A percentile compares a stretch with the other conserved stretches of the same genome.
phyloP scores from a whole-genome alignment of 1,140 invertebrate genomes.

The Goniozus legneri region DNA sequence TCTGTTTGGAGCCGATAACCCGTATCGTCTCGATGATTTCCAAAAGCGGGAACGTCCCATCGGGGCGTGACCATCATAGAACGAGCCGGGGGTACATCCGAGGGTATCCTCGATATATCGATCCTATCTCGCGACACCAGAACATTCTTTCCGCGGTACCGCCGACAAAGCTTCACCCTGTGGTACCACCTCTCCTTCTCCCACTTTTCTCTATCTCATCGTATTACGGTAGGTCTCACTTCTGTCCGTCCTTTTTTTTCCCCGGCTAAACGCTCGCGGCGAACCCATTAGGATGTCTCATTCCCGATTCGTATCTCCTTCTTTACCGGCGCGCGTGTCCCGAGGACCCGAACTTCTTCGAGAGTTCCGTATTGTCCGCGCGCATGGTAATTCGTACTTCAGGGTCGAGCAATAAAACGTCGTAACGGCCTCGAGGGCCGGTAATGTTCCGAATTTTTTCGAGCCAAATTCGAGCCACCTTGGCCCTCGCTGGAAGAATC shows the following conservation, averaged over 20 bases:
- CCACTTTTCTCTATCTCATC: conserved; percentile 2
- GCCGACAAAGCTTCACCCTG: conserved; percentile 31
- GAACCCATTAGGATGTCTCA: conserved; percentile 20
- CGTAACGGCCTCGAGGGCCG: too few relatives aligned
- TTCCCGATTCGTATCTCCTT: conserved; percentile 18
- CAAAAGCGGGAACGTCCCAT: conserved; percentile 7
- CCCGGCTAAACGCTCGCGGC: conserved; percentile 2
- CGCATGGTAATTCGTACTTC: too few relatives aligned
- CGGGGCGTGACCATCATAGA: conserved; percentile 17
- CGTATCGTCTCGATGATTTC: conserved; percentile 17
- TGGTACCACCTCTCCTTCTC: conserved; percentile 7
- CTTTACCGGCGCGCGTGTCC: too few relatives aligned
- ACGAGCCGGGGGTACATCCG: conserved; percentile 9
- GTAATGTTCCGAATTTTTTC: too few relatives aligned
- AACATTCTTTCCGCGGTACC: conserved; percentile 50
- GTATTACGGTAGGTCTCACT: conserved; percentile 9
- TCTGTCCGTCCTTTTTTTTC: too few relatives aligned
- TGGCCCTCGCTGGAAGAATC: too few relatives aligned
- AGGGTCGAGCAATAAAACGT: too few relatives aligned
- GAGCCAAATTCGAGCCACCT: too few relatives aligned
- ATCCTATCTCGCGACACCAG: conserved; percentile 42
- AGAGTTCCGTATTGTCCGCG: too few relatives aligned
- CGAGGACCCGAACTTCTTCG: too few relatives aligned
- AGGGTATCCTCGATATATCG: conserved; percentile 18
- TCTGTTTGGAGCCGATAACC: too few relatives aligned